These are phyloP conservation scores for Zosterops pallidus DNA, from an alignment of 2,113 vertebrate genomes.

Conservation along the genomic window DNA sequence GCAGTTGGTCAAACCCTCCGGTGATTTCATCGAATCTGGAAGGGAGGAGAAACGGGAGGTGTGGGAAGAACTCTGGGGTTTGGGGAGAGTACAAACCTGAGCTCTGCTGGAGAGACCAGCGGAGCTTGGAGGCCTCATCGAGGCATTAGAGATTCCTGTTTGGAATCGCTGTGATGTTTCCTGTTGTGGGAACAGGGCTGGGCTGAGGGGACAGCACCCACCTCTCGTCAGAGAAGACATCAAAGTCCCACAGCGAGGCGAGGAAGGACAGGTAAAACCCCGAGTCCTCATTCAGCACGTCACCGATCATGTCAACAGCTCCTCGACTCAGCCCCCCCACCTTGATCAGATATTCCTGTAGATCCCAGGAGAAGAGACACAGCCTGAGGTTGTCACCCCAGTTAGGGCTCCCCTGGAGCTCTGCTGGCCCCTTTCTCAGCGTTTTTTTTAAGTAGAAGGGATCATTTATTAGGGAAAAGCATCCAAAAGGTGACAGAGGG, in stretches of 20 bases:
- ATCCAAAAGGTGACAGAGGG: neutral
- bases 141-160: accelerated
- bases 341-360: slow-evolving; percentile 53
- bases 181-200: accelerated
- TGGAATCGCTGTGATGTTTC: accelerated
- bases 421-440: neutral
- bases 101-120: accelerated
- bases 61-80: neutral
- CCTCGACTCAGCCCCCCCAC: slow-evolving; percentile 38
- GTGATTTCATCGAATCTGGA: slow-evolving; percentile 53
- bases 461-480: neutral
- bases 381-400: neutral
- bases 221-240: neutral
- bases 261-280: slow-evolving; percentile 55
- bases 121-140: neutral
- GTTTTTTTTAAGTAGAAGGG: neutral
- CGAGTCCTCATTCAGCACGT: slow-evolving; percentile 34
- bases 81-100: accelerated
- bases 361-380: neutral
- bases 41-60: neutral
- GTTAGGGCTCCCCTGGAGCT: neutral
- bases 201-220: neutral
- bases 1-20: slow-evolving; percentile 55
- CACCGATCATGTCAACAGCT: slow-evolving; percentile 49
- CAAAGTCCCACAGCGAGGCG: neutral